A percentile compares a stretch with the other conserved stretches of the same genome.
Conservation (phyloP, 2,113 vertebrate genomes). For the Choloepus hoffmanni region DNA sequence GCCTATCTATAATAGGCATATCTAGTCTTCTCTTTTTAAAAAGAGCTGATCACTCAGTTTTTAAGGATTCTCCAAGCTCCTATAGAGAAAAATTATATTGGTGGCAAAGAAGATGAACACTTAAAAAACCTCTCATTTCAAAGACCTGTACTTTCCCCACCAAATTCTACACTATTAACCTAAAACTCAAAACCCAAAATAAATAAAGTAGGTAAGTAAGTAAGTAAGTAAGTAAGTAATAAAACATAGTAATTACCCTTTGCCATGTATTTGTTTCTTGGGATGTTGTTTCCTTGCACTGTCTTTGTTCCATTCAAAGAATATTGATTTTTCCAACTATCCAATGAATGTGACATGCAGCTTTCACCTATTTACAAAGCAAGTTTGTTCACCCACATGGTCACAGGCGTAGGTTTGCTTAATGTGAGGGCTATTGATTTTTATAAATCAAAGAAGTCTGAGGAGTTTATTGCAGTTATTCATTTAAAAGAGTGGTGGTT, state of each 20-base stretch:
- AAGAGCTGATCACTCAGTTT: neutral
- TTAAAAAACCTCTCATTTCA: neutral
- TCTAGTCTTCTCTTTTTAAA: neutral
- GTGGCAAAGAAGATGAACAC: neutral
- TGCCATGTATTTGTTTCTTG: neutral
- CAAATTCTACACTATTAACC: neutral
- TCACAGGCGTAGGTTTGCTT: conserved; percentile 15
- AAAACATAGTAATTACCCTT: neutral
- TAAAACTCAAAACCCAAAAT: neutral
- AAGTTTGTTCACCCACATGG: neutral
- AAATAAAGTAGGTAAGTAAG: neutral
- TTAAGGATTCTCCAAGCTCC: neutral
- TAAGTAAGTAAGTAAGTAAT: neutral
- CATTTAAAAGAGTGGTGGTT: conserved; percentile 28
- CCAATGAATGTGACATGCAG: neutral
- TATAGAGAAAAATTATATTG: neutral
- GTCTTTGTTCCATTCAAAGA: neutral
- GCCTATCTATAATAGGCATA: too few species aligned
- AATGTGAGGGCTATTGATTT: neutral
- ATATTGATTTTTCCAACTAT: neutral
- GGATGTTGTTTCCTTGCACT: neutral
- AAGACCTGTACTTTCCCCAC: neutral
- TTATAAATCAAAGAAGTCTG: conserved; percentile 30
- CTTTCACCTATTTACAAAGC: neutral
- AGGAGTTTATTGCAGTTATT: conserved; percentile 32